A percentile compares a stretch with the other conserved stretches of the same genome.
Evolutionary conservation across 2,797 vertebrate species (phyloP).

Genomic region (Hydrocynus forskahlii): DNA sequence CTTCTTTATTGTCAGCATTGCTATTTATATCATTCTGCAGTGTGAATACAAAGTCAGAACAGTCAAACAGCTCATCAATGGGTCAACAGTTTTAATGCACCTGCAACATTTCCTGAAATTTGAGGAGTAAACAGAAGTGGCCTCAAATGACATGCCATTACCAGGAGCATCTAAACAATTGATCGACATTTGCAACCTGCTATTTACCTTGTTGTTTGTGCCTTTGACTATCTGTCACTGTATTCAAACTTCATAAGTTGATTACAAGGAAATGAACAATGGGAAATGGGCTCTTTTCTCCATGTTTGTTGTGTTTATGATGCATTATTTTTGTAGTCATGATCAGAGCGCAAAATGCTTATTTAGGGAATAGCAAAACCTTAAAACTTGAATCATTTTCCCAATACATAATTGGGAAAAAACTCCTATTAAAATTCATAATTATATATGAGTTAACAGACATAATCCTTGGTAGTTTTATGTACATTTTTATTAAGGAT

Average conservation of each 20-base stretch:
- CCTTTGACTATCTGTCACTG: slow-evolving; percentile 80
- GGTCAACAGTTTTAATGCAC: slow-evolving; percentile 73
- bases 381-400: no score
- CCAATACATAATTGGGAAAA: no score
- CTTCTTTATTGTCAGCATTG: neutral
- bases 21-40: slow-evolving; percentile 7
- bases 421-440: no score
- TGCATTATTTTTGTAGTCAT: neutral
- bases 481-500: no score
- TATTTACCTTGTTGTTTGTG: slow-evolving; percentile 85
- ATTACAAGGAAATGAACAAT: slow-evolving; percentile 17
- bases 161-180: slow-evolving; percentile 86
- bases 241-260: slow-evolving; percentile 56
- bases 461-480: no score
- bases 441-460: no score
- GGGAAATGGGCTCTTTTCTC: neutral
- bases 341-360: no score
- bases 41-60: slow-evolving; percentile 13
- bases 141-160: slow-evolving; percentile 77
- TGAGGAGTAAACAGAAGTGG: slow-evolving; percentile 83
- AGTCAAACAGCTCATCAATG: slow-evolving; percentile 42
- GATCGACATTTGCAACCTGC: slow-evolving; percentile 86
- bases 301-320: neutral
- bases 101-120: slow-evolving; percentile 82
- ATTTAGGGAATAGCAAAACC: neutral